Evolutionary conservation across 2,797 vertebrate genomes (phyloP).

Genomic region (Sebastes trivittatus): DNA sequence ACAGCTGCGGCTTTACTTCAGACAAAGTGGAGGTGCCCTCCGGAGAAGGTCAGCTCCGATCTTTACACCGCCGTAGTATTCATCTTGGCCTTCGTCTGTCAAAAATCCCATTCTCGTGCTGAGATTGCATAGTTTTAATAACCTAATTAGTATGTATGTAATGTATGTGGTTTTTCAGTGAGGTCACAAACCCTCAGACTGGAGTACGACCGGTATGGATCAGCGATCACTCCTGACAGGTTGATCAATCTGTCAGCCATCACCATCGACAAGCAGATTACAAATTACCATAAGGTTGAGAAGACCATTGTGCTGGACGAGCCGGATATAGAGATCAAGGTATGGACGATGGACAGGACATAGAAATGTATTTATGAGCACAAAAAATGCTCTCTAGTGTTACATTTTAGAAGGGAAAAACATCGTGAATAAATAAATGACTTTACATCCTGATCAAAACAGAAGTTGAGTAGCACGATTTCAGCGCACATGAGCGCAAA

Average conservation of each 20-base stretch:
- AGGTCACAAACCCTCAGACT: constrained; percentile 69
- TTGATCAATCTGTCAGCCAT: constrained; percentile 87
- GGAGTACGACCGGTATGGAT: constrained; percentile 81
- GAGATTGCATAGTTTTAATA: neutral
- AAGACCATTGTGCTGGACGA: constrained; percentile 88
- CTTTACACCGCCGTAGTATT: neutral
- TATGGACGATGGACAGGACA: constrained; percentile 37
- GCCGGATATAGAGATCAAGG: constrained; percentile 86
- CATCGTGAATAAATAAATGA: neutral
- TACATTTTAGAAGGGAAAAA: neutral
- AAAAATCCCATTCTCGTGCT: neutral
- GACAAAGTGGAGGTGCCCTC: constrained; percentile 73
- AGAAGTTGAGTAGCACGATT: neutral
- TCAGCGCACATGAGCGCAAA: neutral
- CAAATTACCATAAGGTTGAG: constrained; percentile 70
- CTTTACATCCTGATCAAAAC: neutral
- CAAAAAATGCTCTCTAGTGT: neutral
- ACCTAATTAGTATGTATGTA: neutral
- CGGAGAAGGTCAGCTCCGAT: constrained; percentile 74
- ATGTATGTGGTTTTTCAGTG: constrained; percentile 71
- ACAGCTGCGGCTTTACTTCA: constrained; percentile 76
- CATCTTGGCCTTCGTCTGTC: neutral
- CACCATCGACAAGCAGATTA: constrained; percentile 71
- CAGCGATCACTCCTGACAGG: constrained; percentile 84
- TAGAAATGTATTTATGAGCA: neutral